Evolutionary conservation across 1,140 invertebrate species (phyloP).

Genomic region (Orius insidiosus): DNA sequence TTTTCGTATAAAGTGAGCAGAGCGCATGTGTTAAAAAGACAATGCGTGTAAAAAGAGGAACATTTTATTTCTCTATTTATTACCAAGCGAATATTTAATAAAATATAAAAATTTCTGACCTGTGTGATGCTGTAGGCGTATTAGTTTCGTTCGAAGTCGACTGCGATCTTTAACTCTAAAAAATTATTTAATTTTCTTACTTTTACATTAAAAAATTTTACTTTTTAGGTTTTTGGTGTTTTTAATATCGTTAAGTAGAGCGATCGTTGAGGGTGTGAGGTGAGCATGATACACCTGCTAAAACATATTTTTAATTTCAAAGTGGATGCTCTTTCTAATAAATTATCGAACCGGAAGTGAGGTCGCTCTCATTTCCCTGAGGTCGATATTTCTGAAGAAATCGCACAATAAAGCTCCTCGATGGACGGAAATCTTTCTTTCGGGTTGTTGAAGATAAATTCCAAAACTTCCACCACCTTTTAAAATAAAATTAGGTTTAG

Average conservation of each 20-base stretch:
- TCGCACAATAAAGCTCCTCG: constrained; percentile 65
- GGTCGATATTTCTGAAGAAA: constrained; percentile 70
- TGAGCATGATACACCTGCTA: constrained; percentile 20
- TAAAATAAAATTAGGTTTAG: no score
- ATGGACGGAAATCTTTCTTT: constrained; percentile 45
- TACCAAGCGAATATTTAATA: background rate
- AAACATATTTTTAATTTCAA: constrained; percentile 4
- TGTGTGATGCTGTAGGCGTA: constrained; percentile 13
- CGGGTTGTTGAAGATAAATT: constrained; percentile 57
- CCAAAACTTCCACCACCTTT: constrained; percentile 59
- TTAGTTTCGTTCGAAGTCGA: constrained; percentile 15
- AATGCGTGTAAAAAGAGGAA: background rate
- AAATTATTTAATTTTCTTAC: constrained; percentile 2
- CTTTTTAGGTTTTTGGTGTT: constrained; percentile 17
- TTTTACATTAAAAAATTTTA: constrained; percentile 13
- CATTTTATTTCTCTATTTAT: background rate
- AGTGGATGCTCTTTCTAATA: background rate
- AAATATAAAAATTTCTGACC: constrained; percentile 4
- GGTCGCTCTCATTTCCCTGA: constrained; percentile 57
- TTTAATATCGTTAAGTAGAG: constrained; percentile 19
- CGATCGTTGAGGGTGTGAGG: constrained; percentile 18
- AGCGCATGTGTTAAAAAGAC: background rate
- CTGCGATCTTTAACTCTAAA: constrained; percentile 16
- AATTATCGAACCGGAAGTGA: constrained; percentile 32
- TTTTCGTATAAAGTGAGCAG: background rate